These are phyloP conservation scores for Cheumatopsyche charites DNA, from an alignment of 1,140 invertebrate species.

Conservation along the genomic window DNA sequence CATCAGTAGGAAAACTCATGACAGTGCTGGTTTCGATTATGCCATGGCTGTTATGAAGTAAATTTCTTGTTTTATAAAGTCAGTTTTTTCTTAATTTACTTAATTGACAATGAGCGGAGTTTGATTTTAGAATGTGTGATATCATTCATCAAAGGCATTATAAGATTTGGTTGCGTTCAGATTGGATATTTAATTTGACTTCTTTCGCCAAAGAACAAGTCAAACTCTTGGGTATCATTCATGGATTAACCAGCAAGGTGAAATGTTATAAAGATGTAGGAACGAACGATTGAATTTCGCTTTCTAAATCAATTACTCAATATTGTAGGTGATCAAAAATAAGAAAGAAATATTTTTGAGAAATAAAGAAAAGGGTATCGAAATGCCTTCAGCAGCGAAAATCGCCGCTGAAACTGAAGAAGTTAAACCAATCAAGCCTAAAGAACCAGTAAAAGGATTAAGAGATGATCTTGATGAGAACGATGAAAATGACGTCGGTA, in stretches of 20 bases:
- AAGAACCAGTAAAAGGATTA: constrained; percentile 60
- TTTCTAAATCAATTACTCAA: too few relatives aligned
- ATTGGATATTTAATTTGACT: constrained; percentile 67
- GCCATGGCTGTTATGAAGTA: constrained; percentile 76
- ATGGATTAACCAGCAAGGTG: constrained; percentile 68
- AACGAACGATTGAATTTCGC: neutral
- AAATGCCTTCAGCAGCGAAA: constrained; percentile 51
- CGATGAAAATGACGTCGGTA: constrained; percentile 73
- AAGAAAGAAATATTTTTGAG: constrained; percentile 63
- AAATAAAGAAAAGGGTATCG: constrained; percentile 59
- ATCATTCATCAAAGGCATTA: constrained; percentile 72
- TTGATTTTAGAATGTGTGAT: constrained; percentile 70
- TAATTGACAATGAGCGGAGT: too few relatives aligned
- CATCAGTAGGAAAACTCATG: constrained; percentile 66
- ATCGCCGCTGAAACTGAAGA: constrained; percentile 51
- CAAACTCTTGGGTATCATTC: constrained; percentile 66
- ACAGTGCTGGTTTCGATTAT: constrained; percentile 70
- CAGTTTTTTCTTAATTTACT: neutral
- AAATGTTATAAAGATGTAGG: constrained; percentile 16
- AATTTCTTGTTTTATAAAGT: constrained; percentile 8
- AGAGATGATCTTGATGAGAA: constrained; percentile 75
- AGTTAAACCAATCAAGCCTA: constrained; percentile 49
- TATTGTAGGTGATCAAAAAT: constrained; percentile 63
- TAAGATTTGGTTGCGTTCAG: constrained; percentile 65
- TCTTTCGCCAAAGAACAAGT: constrained; percentile 65